phyloP scores from a whole-genome alignment of 2,797 vertebrate genomes.

The Acropternis orthonyx region DNA sequence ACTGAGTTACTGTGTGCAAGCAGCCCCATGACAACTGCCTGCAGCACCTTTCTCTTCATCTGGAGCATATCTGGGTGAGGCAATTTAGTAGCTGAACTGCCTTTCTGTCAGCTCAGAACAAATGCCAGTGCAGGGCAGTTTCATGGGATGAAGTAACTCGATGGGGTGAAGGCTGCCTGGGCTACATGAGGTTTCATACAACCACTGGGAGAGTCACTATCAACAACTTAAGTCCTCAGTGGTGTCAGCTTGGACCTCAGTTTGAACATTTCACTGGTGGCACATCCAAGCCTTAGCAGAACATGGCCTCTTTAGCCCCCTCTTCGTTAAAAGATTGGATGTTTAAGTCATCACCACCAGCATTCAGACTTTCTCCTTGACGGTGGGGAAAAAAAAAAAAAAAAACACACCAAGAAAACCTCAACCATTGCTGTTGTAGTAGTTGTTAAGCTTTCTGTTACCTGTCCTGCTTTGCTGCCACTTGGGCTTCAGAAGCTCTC shows the following conservation, averaged over 20 bases:
- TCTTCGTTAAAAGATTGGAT: not conserved
- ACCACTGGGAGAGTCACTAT: not conserved
- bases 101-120: not conserved
- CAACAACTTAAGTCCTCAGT: not conserved
- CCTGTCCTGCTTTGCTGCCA: not conserved
- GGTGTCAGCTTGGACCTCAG: not conserved
- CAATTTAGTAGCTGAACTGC: not conserved
- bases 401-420: not conserved
- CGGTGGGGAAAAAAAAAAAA: not conserved
- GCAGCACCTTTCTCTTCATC: not conserved
- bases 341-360: not conserved
- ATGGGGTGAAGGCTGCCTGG: not conserved
- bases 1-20: fast-evolving
- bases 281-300: not conserved
- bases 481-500: not conserved
- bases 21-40: not conserved
- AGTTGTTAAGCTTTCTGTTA: not conserved
- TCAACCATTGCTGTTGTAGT: not conserved
- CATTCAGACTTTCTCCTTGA: not conserved
- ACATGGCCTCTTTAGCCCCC: not conserved
- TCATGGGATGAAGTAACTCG: not conserved
- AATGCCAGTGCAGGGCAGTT: not conserved
- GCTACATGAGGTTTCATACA: not conserved
- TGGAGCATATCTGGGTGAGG: not conserved
- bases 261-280: not conserved